Evolutionary conservation across 2,113 vertebrate species (phyloP), one percentile per base, ranked within the genome.

Genomic region (Vimba vimba): DNA sequence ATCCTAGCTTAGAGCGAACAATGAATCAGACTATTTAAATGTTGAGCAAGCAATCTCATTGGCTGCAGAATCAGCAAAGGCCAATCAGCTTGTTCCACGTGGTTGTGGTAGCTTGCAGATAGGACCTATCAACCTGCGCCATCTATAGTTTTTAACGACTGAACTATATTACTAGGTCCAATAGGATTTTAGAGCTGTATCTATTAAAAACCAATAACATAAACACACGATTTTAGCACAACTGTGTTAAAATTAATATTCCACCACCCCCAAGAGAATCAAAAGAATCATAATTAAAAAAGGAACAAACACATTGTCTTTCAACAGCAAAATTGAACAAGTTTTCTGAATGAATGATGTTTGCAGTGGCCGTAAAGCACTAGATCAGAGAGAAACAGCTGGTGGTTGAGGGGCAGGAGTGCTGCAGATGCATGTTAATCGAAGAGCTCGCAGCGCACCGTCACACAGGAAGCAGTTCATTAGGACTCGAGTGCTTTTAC

Each of bases 351-450:
- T 96, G 95, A 95, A 95, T 96, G 94, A 96, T 95, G 95, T 95
- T 92, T 93, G 94, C 95, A 95, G 96, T 96, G 95, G 96, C 93
- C 94, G 90, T 93, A 94, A 94, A 94, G 91, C 93, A 92, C 83
- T 87, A 95, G 94, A 96, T 96, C 95, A 96, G 96, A 94, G 92
- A 94, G 92, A 95, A 96, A 94, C 96, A 96, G 95, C 96, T 96
- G 95, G 94, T 95, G 94, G 90, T 90, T 92, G 94, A 95, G 95
- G 94, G 93, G 95, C 90, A 92, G 62, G 89, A 93, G 91, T 91
- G 90, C 91, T 82, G 90, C 92, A 92, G 92, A 91, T 95, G 95
- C 94, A 96, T 96, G 93, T 94, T 95, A 96, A 96, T 96, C 92
- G 91, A 89, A 94, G 93, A 88, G 90, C 39, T 83, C 91, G 90